Base-by-base conservation (phyloP, 2,797 vertebrate genomes). In the Loriculus beryllinus region DNA sequence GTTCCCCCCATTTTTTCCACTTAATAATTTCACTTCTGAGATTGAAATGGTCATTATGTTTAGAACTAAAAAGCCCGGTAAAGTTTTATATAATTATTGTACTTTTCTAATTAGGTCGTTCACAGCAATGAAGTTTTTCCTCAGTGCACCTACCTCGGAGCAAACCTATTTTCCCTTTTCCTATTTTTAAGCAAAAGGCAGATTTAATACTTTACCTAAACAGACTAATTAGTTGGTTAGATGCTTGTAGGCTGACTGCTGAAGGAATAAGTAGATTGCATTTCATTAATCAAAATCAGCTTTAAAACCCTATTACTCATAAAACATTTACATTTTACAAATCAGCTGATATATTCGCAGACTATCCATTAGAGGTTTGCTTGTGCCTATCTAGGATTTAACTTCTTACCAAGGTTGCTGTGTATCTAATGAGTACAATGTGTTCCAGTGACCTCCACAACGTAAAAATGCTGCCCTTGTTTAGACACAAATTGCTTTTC, bases 281-380 rank as follows among this genome's bases (percentile, higher is more conserved):
- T 96, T 96, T 93, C 96, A 97, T 97, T 97, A 97, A 98, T 97
- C 96, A 98, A 97, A 96, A 94, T 87, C 94, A 88, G 93, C 91
- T 93, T 93, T 94, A 96, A 97, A 96, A 88, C 16, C 52, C 68
- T 92, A 74, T 91, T 93, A 81, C 39, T 95, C 93, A 96, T 90
- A 94, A 97, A 96, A 88, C 68, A 96, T 96, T 96, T 82, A 91
- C 43, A 93, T 91, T 86, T 95, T 90, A 95, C 69, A 92, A 82
- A 92, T 83, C 81, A 93, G 83, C 84, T 71, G 92, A 81, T 82
- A 69, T 14, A 48, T 39, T 93, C 12, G 29, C 74, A 84, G 31
- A 42, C 81, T 91, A 88, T 15, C 92, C 65, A 84, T 92, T 84
- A 78, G 90, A 92, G 82, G 88, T 84, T 88, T 92, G 33, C 60